Conservation (phyloP, 2,113 vertebrate genomes). For the Donacobius atricapilla region DNA sequence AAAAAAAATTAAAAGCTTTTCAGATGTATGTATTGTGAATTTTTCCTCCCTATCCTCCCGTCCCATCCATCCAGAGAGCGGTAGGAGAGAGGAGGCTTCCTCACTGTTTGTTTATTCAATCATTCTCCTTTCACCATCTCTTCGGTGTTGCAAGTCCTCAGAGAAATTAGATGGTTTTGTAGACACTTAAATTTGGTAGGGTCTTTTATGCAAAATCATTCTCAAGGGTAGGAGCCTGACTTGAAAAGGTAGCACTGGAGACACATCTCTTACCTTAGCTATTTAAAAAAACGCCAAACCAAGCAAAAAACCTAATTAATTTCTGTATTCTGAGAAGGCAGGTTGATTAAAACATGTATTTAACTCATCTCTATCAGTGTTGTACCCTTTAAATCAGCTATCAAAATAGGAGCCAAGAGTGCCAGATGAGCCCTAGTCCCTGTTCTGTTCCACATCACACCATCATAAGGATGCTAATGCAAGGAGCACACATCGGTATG, state of each 20-base stretch:
- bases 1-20: not conserved
- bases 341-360: not conserved
- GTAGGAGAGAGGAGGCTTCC: not conserved
- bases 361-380: not conserved
- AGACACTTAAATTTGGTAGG: not conserved
- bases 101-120: not conserved
- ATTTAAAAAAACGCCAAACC: not conserved
- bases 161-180: not conserved
- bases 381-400: not conserved
- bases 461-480: not conserved
- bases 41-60: not conserved
- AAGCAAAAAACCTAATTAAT: not conserved
- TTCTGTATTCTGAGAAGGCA: not conserved
- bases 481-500: rapidly evolving
- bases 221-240: not conserved
- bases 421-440: not conserved
- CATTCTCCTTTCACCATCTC: not conserved
- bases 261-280: not conserved
- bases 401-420: not conserved
- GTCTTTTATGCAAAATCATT: not conserved
- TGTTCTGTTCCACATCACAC: not conserved
- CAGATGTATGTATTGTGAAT: not conserved
- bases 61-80: not conserved
- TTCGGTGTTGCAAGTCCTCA: not conserved
- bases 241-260: not conserved